Conservation (phyloP, 2,888 invertebrate species). For the Mesochorus sp. region DNA sequence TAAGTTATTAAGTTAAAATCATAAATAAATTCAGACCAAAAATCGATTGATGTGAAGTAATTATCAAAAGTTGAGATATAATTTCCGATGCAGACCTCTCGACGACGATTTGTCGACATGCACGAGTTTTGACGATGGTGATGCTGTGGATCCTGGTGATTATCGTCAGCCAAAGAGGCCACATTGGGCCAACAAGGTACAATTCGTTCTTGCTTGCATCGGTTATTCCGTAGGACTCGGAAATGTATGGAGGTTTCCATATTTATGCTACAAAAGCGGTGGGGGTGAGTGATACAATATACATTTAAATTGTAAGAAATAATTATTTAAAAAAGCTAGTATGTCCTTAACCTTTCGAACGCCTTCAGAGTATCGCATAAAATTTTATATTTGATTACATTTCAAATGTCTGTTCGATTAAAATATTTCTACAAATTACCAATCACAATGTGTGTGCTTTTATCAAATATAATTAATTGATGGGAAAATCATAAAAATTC, state of each 20-base stretch:
- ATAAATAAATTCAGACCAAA: too few species aligned
- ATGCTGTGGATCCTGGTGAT: conserved; percentile 82
- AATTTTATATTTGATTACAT: too few species aligned
- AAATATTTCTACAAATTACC: too few species aligned
- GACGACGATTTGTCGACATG: conserved; percentile 89
- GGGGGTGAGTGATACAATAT: conserved; percentile 87
- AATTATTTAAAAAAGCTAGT: not conserved
- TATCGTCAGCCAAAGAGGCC: conserved; percentile 90
- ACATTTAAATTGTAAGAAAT: not conserved
- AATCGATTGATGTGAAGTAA: too few species aligned
- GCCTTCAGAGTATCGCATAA: too few species aligned
- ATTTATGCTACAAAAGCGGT: conserved; percentile 94
- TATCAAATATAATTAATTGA: too few species aligned
- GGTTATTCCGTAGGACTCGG: conserved; percentile 95
- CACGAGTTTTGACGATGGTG: conserved; percentile 89
- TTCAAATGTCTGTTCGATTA: too few species aligned
- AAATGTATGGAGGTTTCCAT: conserved; percentile 96
- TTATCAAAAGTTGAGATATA: not conserved
- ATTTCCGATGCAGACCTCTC: conserved; percentile 85
- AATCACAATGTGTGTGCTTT: too few species aligned
- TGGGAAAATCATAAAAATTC: too few species aligned
- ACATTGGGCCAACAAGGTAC: conserved; percentile 94
- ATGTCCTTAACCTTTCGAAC: too few species aligned
- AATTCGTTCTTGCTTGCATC: conserved; percentile 94
- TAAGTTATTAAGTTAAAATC: too few species aligned